These are phyloP conservation scores for Esperia sulphurella DNA, from an alignment of 2,888 invertebrate genomes.

Conservation along the genomic window DNA sequence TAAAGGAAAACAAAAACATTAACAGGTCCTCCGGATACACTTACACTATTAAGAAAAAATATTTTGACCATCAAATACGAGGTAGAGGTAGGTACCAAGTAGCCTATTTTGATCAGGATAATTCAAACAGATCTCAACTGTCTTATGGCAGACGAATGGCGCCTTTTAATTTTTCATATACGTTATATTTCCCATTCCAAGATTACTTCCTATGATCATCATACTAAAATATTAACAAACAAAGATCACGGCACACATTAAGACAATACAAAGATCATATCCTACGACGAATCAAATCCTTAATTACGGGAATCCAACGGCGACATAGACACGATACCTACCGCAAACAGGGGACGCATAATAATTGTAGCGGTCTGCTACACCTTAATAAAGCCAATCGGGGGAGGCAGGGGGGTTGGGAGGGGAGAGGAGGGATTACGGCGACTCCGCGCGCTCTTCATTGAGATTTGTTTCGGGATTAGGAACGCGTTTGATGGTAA, in stretches of 20 bases:
- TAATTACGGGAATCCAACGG: conserved; percentile 72
- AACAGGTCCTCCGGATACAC: too few relatives aligned
- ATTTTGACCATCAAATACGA: too few relatives aligned
- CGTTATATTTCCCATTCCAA: not conserved
- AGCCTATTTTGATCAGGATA: too few relatives aligned
- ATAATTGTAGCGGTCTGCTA: conserved; percentile 79
- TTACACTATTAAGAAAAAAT: too few relatives aligned
- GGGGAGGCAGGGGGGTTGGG: conserved; percentile 39
- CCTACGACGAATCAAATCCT: conserved; percentile 65
- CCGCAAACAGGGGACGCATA: conserved; percentile 78
- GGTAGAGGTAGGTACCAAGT: too few relatives aligned
- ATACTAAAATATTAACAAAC: conserved; percentile 3
- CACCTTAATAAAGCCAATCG: conserved; percentile 79
- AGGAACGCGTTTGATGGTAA: conserved; percentile 69
- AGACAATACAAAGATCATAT: conserved; percentile 50
- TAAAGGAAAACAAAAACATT: too few relatives aligned
- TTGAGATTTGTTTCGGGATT: conserved; percentile 79
- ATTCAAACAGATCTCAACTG: too few relatives aligned
- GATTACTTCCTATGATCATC: conserved; percentile 6
- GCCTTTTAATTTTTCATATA: not conserved
- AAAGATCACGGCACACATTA: conserved; percentile 17
- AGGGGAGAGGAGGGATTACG: conserved; percentile 54
- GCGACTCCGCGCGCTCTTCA: conserved; percentile 72
- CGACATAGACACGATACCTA: conserved; percentile 70
- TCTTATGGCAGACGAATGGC: too few relatives aligned